Evolutionary conservation across 2,888 invertebrate species (phyloP), one percentile per base, ranked within the genome.

Genomic region (Mamestra brassicae): DNA sequence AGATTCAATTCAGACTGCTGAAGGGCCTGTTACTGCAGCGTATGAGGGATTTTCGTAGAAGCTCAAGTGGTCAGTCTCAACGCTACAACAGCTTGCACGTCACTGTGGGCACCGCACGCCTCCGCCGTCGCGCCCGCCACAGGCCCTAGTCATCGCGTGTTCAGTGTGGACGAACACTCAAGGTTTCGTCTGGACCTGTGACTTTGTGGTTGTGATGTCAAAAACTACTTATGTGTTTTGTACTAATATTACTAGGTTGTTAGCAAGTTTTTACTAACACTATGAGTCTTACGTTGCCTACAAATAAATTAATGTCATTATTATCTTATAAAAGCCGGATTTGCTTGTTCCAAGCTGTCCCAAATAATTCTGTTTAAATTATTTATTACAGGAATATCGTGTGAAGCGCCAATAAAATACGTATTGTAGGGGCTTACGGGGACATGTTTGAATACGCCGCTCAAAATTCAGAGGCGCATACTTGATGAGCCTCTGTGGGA

Each of bases 401-500:
- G 84, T 81, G 81, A 81, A 83, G 66, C 71, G 50, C 55, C 73
- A 84, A 80, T 83, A 83, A 81, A 91, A 91, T 90, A 89, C 88
- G 90, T 90, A 87, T 85, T 89, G 89, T 90, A 87, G 87, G 87
- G 89, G 90, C 90, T 91, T 90, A 90, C 83, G 80, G 86, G 85
- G 84, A 85, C 91, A 87, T 91, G 92, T 92, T 92, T 91, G 90
- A 88, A 88, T 86, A 86, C 86, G 88, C 86, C 86, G 89, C 88
- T 90, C 90, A 90, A 92, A 90, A 92, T 92, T 91, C 92, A 90
- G 88, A 88, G 87, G 83, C 88, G 92, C 93, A 93, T 93, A 93
- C 88, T 89, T 88, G 90, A 94, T 93, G 93, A 93, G 89, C 80
- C 74, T 73, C 85, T 88, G 92, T 93, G 93, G 91, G 92, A 93